Base-by-base conservation (phyloP, 92 coral and sea anemone genomes). In the Blastomussa wellsi region DNA sequence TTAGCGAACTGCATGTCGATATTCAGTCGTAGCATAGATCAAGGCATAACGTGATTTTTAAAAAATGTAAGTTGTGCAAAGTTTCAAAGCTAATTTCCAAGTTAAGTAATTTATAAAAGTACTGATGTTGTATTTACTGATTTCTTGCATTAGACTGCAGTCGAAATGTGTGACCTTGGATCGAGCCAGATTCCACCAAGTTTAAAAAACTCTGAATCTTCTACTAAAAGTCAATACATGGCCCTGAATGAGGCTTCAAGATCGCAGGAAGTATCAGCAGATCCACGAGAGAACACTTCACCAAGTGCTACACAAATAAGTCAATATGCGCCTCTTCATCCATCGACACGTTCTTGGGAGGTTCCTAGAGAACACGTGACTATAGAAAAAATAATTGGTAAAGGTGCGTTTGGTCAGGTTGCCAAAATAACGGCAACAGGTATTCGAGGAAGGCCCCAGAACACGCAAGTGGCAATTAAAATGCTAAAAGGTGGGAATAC, bases 391-490 rank as follows among this genome's bases (percentile, higher is more conserved):
- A 39, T 60, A 0, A 79, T 79, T 38, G 72, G 83, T 26, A 79
- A 79, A 37, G 83, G 83, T 19, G 72, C 72, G 7, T 79, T 79
- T 37, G 83, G 83, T 55, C 72, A 79, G 83, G 83, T 79, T 38
- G 83, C 83, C 38, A 79, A 38, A 73, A 73, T 32, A 62, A 62
- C 73, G 17, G 73, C 55, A 10, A 12, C 22, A 39, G 38, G 39
- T 24, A 17, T 79, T 39, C 83, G 74, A 69, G 42, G 44, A 7
- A 35, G 74, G 42, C 44, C 74, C 13, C 42, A 37, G 42, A 69
- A 35, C n/a, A 33, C 44, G 1, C 32, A 4, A 14, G 74, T 69
- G 42, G 74, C 42, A 35, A 19, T 55, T 0, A 55, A 55, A 20
- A 55, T 17, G 62, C 22, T 55, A 55, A 20, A 24, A 55, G 62